Conservation (phyloP, 2,797 vertebrate species). For the Enoplosus armatus region DNA sequence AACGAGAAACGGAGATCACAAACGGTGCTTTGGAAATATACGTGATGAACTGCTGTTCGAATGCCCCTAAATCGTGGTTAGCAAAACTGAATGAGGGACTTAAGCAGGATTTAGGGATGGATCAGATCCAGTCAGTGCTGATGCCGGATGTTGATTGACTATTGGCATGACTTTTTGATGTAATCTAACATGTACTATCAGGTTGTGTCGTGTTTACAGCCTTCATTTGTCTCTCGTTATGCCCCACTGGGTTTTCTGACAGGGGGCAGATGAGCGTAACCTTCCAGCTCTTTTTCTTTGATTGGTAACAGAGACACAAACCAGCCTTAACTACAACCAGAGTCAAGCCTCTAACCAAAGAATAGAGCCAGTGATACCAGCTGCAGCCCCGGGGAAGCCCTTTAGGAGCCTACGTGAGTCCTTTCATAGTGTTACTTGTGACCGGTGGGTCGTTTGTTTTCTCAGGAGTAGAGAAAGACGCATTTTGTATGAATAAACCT, state of each 20-base stretch:
- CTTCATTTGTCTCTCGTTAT: neutral
- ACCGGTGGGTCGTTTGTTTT: slow-evolving; percentile 5
- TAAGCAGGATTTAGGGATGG: slow-evolving; percentile 7
- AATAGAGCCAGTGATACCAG: neutral
- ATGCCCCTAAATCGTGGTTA: neutral
- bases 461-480: neutral
- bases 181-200: neutral
- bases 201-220: neutral
- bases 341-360: neutral
- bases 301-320: slow-evolving; percentile 14
- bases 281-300: neutral
- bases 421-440: slow-evolving; percentile 6
- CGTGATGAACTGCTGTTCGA: neutral
- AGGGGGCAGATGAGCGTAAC: neutral
- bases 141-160: neutral
- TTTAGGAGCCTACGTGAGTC: neutral
- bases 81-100: neutral
- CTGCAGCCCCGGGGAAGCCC: neutral
- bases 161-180: neutral
- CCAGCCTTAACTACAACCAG: slow-evolving; percentile 13
- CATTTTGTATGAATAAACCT: neutral
- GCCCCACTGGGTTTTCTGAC: neutral
- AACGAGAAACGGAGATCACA: slow-evolving; percentile 37
- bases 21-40: neutral
- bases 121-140: neutral